Base-by-base conservation (phyloP, 2,113 vertebrate genomes). In the Catharus fuscescens region DNA sequence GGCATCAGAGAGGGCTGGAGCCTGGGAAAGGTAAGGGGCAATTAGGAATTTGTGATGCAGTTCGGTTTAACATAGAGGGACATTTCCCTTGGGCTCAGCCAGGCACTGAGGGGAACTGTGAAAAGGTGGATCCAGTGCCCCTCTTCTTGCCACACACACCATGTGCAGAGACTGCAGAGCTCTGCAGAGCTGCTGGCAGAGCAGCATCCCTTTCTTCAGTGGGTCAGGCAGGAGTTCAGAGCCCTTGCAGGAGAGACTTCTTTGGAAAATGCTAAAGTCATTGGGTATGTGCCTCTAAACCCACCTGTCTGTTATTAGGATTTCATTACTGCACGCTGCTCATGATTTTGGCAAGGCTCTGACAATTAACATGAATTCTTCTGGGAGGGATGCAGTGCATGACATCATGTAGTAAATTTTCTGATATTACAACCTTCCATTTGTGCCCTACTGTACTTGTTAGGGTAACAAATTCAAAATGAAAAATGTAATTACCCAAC, bases 311-410 rank as follows among this genome's bases (percentile, higher is more conserved):
- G 90, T 92, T 95, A 91, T 97, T 97, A 97, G 85, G 42, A 95
- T 92, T 97, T 96, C 94, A 96, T 92, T 96, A 94, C 88, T 89
- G 93, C 44, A 15, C 74, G 54, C 91, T 80, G 79, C 93, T 96
- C 80, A 64, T 78, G 94, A 92, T 82, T 93, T 95, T 96, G 96
- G 95, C 95, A 96, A 21, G 29, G 83, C 86, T 50, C 34, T 81
- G 97, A 98, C 96, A 97, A 96, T 95, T 97, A 88, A 64, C 78
- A 79, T 95, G 92, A 97, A 97, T 95, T 94, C 96, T 92, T 62
- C 53, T 67, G 83, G 97, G 94, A 77, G 47, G 86, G 94, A 95
- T 95, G 92, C 90, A 92, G 91, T 2, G 0, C 72, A 97, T 98
- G 97, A 98, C 92, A 93, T 98, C 95, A 97, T 97, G 81, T 60